Percentiles rank a stretch among this genome's conserved stretches.
These are phyloP conservation scores for Synanthedon formicaeformis DNA, from an alignment of 2,888 invertebrate genomes.

Conservation along the genomic window DNA sequence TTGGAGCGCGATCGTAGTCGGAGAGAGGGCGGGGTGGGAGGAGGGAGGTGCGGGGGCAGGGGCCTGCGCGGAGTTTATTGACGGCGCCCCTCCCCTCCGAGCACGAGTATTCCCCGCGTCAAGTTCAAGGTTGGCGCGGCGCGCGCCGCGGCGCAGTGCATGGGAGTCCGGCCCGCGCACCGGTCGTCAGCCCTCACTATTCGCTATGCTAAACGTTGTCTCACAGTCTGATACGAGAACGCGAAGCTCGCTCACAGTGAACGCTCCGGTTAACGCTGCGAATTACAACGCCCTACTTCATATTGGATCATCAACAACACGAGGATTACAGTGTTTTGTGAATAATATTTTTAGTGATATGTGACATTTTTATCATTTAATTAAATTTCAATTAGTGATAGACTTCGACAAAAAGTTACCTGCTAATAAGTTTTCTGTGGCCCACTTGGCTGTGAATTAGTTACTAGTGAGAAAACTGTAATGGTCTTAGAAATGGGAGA, in stretches of 20 bases:
- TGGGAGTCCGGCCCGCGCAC: conserved; percentile 70
- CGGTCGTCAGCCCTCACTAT: conserved; percentile 66
- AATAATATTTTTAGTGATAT: conserved; percentile 32
- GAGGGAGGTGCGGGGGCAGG: conserved; percentile 45
- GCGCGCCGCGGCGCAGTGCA: conserved; percentile 68
- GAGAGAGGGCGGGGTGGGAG: conserved; percentile 14
- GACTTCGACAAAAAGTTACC: conserved; percentile 48
- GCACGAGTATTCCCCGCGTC: conserved; percentile 58
- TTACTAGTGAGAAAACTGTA: conserved; percentile 52
- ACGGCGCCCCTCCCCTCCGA: conserved; percentile 56
- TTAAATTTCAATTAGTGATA: conserved; percentile 13
- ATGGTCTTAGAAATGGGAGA: conserved; percentile 81
- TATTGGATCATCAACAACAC: conserved; percentile 42
- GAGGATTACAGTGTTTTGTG: conserved; percentile 63
- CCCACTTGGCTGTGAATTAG: conserved; percentile 63
- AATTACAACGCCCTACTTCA: conserved; percentile 34
- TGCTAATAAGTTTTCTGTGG: conserved; percentile 50
- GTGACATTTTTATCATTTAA: conserved; percentile 43
- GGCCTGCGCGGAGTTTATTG: conserved; percentile 66
- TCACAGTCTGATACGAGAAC: conserved; percentile 47
- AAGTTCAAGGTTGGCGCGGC: conserved; percentile 74
- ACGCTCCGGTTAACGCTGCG: conserved; percentile 32
- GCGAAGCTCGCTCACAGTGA: conserved; percentile 43
- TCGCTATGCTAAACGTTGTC: conserved; percentile 53
- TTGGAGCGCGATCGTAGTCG: conserved; percentile 5